These are phyloP conservation scores for Heterohyrax brucei DNA, from an alignment of 2,797 vertebrate species.

Conservation along the genomic window DNA sequence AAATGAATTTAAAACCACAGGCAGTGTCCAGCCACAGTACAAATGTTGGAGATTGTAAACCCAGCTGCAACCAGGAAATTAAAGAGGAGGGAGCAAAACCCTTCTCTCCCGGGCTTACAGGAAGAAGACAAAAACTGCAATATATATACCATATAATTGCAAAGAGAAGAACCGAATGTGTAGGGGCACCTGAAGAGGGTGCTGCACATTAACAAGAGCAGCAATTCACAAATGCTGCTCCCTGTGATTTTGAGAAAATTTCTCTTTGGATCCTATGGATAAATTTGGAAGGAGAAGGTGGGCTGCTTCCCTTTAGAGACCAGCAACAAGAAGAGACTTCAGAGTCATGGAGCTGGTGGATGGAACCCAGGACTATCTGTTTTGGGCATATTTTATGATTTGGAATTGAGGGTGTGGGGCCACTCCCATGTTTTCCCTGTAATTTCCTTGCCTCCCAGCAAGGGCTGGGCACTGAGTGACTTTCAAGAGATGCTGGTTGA, in stretches of 20 bases:
- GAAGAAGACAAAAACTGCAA: background rate
- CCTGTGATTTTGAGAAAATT: background rate
- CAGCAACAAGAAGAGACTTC: background rate
- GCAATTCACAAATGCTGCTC: background rate
- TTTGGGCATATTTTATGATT: too few relatives aligned
- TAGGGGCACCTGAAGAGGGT: background rate
- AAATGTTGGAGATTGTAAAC: background rate
- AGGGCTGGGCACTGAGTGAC: background rate
- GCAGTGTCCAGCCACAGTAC: background rate
- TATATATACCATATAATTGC: background rate
- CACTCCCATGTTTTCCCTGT: background rate
- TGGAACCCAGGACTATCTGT: background rate
- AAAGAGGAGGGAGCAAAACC: background rate
- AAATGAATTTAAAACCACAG: background rate
- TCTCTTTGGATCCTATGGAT: background rate
- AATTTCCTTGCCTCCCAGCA: background rate
- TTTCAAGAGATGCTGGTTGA: background rate
- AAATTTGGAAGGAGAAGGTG: background rate
- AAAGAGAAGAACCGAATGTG: background rate
- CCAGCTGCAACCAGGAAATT: background rate
- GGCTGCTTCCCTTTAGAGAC: background rate
- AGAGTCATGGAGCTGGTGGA: background rate
- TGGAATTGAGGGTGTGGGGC: background rate
- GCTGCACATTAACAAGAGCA: background rate
- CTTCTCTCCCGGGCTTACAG: background rate